Evolutionary conservation across 1,140 invertebrate genomes (phyloP).

Genomic region (Drosophila hydei): DNA sequence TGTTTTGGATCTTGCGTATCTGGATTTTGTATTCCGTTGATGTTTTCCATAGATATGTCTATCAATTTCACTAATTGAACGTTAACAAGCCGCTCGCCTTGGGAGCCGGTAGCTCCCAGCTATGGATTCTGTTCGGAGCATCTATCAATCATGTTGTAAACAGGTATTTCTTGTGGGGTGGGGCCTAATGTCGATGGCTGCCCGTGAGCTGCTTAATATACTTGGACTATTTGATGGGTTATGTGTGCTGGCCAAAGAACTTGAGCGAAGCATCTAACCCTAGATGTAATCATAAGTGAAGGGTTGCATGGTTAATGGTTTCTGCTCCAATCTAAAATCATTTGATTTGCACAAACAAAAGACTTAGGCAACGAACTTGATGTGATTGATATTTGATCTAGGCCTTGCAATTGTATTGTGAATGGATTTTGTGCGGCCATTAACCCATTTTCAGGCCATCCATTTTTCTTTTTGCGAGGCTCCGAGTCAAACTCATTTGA

Average conservation of each 20-base stretch:
- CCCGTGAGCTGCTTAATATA: conserved; percentile 4
- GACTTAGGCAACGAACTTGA: conserved; percentile 52
- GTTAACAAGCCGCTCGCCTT: conserved; percentile 68
- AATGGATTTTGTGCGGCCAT: conserved; percentile 4
- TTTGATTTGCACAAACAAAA: conserved; percentile 48
- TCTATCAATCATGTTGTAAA: conserved; percentile 70
- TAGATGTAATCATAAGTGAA: conserved; percentile 28
- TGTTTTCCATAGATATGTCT: conserved; percentile 73
- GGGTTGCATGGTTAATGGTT: conserved; percentile 15
- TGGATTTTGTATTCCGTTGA: conserved; percentile 47
- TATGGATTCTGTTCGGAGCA: conserved; percentile 48
- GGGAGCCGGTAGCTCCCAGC: conserved; percentile 29
- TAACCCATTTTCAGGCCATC: conserved; percentile 17
- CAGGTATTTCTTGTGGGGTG: conserved; percentile 24
- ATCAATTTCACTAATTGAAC: conserved; percentile 82
- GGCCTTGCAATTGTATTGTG: conserved; percentile 13
- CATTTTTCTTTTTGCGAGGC: too few relatives aligned
- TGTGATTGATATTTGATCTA: conserved; percentile 16
- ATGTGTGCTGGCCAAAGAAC: neutral
- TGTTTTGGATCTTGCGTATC: conserved; percentile 21
- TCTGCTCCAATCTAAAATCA: conserved; percentile 4
- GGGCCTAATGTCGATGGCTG: conserved; percentile 21
- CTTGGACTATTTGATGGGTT: conserved; percentile 61
- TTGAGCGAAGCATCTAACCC: neutral
- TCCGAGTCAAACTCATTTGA: conserved; percentile 5